These are phyloP conservation scores for Sebastes goodei DNA, from an alignment of 2,797 vertebrate species.

Conservation along the genomic window DNA sequence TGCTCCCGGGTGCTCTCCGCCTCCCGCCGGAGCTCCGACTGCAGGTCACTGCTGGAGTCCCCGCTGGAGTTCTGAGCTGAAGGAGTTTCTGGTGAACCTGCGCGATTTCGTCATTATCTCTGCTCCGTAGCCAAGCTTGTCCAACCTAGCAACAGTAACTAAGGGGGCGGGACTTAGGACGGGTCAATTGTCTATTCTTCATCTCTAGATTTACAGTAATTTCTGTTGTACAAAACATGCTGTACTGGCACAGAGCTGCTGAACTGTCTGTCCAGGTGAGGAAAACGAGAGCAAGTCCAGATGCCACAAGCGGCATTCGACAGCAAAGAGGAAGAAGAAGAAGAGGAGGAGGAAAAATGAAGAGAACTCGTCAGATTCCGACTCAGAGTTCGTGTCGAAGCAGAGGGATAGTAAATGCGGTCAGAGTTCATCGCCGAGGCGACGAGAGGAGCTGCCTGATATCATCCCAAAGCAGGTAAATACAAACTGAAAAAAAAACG, in stretches of 20 bases:
- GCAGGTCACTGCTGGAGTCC: fast-evolving
- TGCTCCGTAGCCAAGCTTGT: no score
- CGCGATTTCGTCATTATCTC: no score
- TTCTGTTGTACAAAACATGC: background rate
- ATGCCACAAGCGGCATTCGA: conserved; percentile 85
- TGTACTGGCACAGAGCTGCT: background rate
- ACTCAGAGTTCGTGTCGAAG: conserved; percentile 53
- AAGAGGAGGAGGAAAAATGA: conserved; percentile 88
- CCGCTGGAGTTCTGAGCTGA: no score
- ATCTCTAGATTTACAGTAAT: background rate
- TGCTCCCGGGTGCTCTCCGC: no score
- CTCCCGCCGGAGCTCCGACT: fast-evolving
- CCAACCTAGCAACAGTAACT: no score
- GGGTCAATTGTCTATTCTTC: background rate
- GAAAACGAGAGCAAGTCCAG: conserved; percentile 82
- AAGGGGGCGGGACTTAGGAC: no score
- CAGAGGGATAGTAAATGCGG: background rate
- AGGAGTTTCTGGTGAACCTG: no score
- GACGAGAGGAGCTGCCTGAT: conserved; percentile 74
- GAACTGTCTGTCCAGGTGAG: conserved; percentile 69
- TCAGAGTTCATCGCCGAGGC: conserved; percentile 8
- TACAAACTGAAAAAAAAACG: background rate
- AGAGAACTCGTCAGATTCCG: conserved; percentile 77
- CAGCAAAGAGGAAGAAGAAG: conserved; percentile 89
- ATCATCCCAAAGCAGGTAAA: conserved; percentile 82